Base-by-base conservation (phyloP, 2,797 vertebrate genomes). In the Lindbergichthys nudifrons region DNA sequence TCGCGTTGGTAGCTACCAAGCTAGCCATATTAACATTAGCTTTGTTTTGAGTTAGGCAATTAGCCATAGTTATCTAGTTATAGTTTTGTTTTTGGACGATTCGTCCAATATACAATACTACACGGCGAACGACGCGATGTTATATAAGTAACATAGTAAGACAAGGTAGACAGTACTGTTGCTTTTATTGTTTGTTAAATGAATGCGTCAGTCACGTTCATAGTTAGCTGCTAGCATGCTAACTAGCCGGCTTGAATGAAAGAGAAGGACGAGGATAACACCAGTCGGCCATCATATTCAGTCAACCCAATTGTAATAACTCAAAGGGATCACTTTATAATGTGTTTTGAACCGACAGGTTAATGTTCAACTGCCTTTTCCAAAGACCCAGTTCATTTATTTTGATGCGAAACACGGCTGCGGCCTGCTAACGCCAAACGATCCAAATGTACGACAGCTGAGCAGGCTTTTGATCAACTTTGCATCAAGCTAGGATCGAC, bases 241-340 rank as follows among this genome's bases (percentile, higher is more conserved):
- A 73, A 30, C 65, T 69, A 53, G 65, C 73, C 30, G 5, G 61
- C 42, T 61, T 85, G 77, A 85, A 89, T 85, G 84, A 81, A 84
- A 9, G 42, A 9, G 42, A 42, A 47, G 5, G 45, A 68, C 10
- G 30, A 41, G n/a, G 64, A 3, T 43, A 41, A 51, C 32, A 11
- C 13, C 1, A 8, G 14, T n/a, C 10, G 3, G 15, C 4, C 19
- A 10, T 42, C 3, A 41, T 18, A 59, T 32, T 23, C 12, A 43
- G 2, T 5, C 0, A 4, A 4, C 16, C 3, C 2, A 8, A 3
- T 3, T 47, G 3, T 10, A 16, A n/a, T 13, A 8, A 0, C 1
- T 13, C 11, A 47, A 50, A 0, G 2, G 1, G 1, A 21, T 1
- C 0, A 2, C 5, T 19, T 4, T 21, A 30, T 23, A 1, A 21